phyloP scores from a whole-genome alignment of 2,113 vertebrate species.

The Barnardius zonarius region DNA sequence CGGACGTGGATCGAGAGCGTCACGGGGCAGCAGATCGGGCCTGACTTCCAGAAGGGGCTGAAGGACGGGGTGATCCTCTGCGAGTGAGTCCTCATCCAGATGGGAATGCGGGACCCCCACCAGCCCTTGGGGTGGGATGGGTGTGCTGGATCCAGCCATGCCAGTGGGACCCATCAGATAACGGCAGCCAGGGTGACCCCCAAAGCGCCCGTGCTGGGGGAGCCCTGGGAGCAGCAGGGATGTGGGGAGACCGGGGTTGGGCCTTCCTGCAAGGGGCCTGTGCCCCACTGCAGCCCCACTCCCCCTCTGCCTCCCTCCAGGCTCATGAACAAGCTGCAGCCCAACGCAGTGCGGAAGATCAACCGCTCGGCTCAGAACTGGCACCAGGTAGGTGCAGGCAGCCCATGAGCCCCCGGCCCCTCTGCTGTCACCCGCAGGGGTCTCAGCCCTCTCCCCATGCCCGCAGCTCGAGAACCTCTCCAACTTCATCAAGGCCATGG shows the following conservation, averaged over 20 bases:
- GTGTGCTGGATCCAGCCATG: rapidly evolving
- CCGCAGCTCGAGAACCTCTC: slow-evolving; percentile 90
- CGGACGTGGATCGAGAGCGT: slow-evolving; percentile 87
- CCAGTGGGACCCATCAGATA: background rate
- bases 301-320: slow-evolving; percentile 52
- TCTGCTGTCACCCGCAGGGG: rapidly evolving
- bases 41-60: slow-evolving; percentile 92
- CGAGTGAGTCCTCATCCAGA: slow-evolving; percentile 78
- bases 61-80: slow-evolving; percentile 88
- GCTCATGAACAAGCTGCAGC: slow-evolving; percentile 88
- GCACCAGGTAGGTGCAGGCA: slow-evolving; percentile 83
- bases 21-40: slow-evolving; percentile 80
- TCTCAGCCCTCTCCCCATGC: background rate
- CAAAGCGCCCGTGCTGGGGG: too few relatives aligned
- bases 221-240: background rate
- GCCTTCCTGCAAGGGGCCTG: rapidly evolving
- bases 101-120: rapidly evolving
- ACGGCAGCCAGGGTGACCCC: background rate
- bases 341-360: slow-evolving; percentile 85
- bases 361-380: slow-evolving; percentile 87
- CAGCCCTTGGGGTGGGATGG: background rate
- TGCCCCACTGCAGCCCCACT: background rate
- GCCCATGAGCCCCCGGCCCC: background rate
- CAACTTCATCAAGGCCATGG: slow-evolving; percentile 90
- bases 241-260: background rate